Base-by-base conservation (phyloP, 2,113 vertebrate species). In the Mustelus asterias region DNA sequence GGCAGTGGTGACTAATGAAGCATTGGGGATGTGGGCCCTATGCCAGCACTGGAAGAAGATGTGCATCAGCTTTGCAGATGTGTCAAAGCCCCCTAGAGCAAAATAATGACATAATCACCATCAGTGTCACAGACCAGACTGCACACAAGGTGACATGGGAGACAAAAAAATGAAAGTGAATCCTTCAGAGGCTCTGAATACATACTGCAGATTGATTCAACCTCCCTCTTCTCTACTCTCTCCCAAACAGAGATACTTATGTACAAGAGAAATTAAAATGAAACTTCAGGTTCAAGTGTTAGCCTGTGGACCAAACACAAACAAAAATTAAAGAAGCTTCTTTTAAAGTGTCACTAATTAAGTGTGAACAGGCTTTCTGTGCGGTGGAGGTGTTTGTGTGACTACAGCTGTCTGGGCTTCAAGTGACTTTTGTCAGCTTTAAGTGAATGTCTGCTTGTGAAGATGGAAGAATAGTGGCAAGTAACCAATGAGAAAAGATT, bases 71-170 rank as follows among this genome's bases (percentile, higher is more conserved):
- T 98, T 98, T 98, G 98, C 98, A 98, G 98, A 98, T 98, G 98
- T 98, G 98, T 98, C 98, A 98, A 98, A 98, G 98, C 98, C 98
- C 98, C 97, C 98, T 97, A 98, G 98, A 98, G 98, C 98, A 98
- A 98, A 99, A 99, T 99, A 99, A 99, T 99, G 98, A 99, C 99
- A 99, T 99, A 99, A 99, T 99, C 99, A 98, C 98, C 99, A 99
- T 98, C 98, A 98, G 98, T 98, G 98, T 98, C 98, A 99, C 98
- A 98, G 98, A 98, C 98, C 98, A 98, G 98, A 98, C 98, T 98
- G 98, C 98, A 98, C 98, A 98, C 98, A 99, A 99, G 99, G 99
- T 99, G 98, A 99, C 98, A 97, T 97, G 97, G 97, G 97, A 98
- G 97, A 97, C 97, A 96, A 97, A 97, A 97, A 97, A 98, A 97